Evolutionary conservation across 2,113 vertebrate genomes (phyloP).

Genomic region (Microcebus lehilahytsara): DNA sequence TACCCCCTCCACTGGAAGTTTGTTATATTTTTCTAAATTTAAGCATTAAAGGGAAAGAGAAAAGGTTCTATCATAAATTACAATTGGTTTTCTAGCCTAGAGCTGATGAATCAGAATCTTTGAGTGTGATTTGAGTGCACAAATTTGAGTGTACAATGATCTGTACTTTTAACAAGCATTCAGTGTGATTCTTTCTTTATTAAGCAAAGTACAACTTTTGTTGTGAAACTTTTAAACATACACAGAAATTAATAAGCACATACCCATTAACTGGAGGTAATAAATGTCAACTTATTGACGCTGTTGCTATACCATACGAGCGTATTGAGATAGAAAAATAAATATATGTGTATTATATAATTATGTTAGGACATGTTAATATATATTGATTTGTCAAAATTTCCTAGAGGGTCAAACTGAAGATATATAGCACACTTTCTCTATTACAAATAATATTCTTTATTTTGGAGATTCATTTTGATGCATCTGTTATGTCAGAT

Average conservation of each 20-base stretch:
- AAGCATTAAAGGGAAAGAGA: neutral
- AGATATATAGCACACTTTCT: neutral
- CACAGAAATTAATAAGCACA: neutral
- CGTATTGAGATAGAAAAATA: neutral
- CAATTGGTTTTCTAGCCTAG: neutral
- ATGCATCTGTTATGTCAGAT: neutral
- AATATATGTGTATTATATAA: neutral
- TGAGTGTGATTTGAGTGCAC: neutral
- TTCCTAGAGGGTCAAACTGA: neutral
- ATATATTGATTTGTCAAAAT: neutral
- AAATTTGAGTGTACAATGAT: neutral
- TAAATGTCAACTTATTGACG: neutral
- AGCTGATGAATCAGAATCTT: neutral
- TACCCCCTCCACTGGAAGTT: neutral
- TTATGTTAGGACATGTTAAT: neutral
- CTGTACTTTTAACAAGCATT: neutral
- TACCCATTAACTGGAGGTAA: neutral
- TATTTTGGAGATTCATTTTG: constrained; percentile 16
- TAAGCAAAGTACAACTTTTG: constrained; percentile 39
- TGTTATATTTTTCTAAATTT: neutral
- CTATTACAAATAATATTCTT: neutral
- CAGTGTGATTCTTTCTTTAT: neutral
- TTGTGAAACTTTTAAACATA: constrained; percentile 30
- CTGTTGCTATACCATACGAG: neutral
- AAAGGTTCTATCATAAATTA: constrained; percentile 1